Base-by-base conservation (phyloP, 2,113 vertebrate genomes). In the Psettodes erumei region DNA sequence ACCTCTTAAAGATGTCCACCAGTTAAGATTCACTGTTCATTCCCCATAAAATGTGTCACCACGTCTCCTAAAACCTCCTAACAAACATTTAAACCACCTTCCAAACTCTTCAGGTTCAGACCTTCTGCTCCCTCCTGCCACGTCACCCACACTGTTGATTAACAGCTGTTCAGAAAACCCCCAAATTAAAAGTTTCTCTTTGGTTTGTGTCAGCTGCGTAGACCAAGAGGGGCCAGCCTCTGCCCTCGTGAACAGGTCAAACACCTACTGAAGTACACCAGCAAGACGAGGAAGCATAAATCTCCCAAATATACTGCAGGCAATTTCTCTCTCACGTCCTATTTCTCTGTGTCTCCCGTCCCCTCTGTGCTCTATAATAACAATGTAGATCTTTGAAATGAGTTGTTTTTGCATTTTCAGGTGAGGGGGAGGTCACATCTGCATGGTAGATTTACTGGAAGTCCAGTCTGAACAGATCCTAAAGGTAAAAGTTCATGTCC, bases 281-380 rank as follows among this genome's bases (percentile, higher is more conserved):
- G 7, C 51, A 42, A 60, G 51, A 59, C 56, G 66, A 51, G 43
- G 9, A 77, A 55, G 62, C 71, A 68, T 83, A 87, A 86, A 90
- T 88, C 84, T 71, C 47, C 4, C 10, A 53, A 35, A 82, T 15
- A 75, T 72, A 69, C 18, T 73, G 21, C 56, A 10, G 11, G 13
- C 2, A 27, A 5, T 19, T 25, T 58, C 16, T 58, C 28, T 47
- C 38, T 62, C 7, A 35, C 9, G 13, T 61, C 54, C 13, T 21
- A 8, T 8, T 6, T 35, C 1, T 47, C 51, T 30, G 50, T n/a
- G 12, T 47, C 4, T 12, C 11, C 37, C 16, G n/a, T 42, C 30
- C 53, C 28, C 1, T 27, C 55, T 7, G 6, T 37, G 25, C 33
- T 71, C 38, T 21, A 62, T 56, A 69, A 61, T 70, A 33, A 51